A percentile compares a stretch with the other conserved stretches of the same genome.
Evolutionary conservation across 2,797 vertebrate genomes (phyloP).

Genomic region (Galaxias olidus): DNA sequence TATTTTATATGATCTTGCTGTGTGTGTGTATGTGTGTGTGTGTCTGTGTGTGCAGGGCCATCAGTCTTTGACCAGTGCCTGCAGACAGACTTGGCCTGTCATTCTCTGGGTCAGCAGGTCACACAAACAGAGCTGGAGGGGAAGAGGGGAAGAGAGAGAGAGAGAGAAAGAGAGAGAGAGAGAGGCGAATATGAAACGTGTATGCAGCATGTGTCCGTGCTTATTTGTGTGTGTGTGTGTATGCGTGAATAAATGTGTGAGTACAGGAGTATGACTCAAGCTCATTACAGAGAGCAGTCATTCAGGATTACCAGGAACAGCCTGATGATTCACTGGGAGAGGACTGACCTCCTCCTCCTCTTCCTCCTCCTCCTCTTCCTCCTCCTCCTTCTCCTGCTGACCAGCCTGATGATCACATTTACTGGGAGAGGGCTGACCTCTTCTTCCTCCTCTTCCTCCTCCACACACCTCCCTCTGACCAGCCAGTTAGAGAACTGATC

Average conservation of each 20-base stretch:
- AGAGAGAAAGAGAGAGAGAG: background rate
- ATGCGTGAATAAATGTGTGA: background rate
- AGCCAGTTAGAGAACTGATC: no score
- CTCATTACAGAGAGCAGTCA: background rate
- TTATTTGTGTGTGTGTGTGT: background rate
- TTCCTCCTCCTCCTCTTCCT: background rate
- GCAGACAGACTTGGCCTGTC: background rate
- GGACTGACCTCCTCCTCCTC: background rate
- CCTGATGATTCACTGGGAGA: no score
- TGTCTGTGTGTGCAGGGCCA: background rate
- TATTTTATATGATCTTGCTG: background rate
- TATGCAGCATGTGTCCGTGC: no score
- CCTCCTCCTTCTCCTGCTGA: no score
- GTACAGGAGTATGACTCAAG: slow-evolving; percentile 11
- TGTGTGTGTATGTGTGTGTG: background rate
- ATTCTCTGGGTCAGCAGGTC: slow-evolving; percentile 8
- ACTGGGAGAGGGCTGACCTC: no score
- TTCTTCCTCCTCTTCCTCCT: no score
- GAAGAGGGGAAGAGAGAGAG: background rate
- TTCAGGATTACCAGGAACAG: no score
- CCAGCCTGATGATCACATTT: no score
- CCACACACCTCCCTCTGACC: no score
- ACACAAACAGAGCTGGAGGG: background rate
- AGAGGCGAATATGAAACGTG: no score
- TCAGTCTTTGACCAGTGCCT: background rate